A percentile compares a stretch with the other conserved stretches of the same genome.
phyloP scores from a whole-genome alignment of 64 coral and sea anemone genomes.

The Montipora efflorescens region DNA sequence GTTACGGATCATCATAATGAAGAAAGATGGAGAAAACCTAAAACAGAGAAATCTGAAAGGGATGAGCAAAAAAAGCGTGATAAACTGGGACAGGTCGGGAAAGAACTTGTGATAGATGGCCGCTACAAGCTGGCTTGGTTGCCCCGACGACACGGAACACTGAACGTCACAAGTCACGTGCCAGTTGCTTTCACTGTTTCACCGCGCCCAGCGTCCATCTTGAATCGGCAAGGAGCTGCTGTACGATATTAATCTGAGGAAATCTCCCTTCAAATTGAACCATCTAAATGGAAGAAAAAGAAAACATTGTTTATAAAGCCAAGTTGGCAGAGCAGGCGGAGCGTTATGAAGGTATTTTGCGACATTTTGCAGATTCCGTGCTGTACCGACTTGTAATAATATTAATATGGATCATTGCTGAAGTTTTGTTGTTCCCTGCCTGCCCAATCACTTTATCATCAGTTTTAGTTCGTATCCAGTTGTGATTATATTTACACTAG shows the following conservation, averaged over 20 bases:
- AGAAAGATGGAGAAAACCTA: too few relatives aligned
- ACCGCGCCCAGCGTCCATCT: constrained; percentile 50
- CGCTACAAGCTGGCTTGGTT: not conserved
- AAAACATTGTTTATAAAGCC: constrained; percentile 77
- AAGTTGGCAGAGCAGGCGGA: constrained; percentile 98
- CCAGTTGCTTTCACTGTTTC: not conserved
- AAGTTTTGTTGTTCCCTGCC: not conserved
- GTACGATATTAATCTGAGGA: not conserved
- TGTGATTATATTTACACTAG: not conserved
- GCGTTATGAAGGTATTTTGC: constrained; percentile 85
- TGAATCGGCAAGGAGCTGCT: not conserved
- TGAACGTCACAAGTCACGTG: constrained; percentile 24
- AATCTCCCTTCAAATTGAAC: constrained; percentile 53
- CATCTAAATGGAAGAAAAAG: constrained; percentile 79
- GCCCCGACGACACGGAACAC: not conserved
- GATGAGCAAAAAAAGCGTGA: too few relatives aligned
- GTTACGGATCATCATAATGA: too few relatives aligned
- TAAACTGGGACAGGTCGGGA: too few relatives aligned
- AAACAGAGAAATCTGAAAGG: too few relatives aligned
- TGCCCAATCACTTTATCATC: not conserved
- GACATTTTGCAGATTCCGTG: not conserved
- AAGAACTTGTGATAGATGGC: too few relatives aligned
- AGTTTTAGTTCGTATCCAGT: not conserved
- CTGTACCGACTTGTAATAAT: not conserved
- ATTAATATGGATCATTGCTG: not conserved